These are phyloP conservation scores for Formica exsecta DNA, from an alignment of 1,140 invertebrate genomes.

Conservation along the genomic window DNA sequence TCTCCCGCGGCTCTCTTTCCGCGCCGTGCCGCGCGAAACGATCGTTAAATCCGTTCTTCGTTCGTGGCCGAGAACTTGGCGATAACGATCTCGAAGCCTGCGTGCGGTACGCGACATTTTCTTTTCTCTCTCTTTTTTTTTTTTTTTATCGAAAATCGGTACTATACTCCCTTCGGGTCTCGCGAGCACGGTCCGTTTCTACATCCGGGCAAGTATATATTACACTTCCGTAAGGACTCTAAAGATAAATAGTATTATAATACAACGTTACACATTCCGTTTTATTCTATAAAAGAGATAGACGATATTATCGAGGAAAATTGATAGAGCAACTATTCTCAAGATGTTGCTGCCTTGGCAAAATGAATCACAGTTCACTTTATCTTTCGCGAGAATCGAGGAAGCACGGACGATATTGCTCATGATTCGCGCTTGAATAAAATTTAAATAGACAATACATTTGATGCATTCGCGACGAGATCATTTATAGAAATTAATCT, in stretches of 20 bases:
- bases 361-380: background rate
- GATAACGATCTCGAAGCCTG: constrained; percentile 36
- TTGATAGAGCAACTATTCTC: background rate
- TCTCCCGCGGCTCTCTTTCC: constrained; percentile 73
- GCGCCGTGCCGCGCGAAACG: constrained; percentile 67
- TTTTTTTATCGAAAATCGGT: constrained; percentile 12
- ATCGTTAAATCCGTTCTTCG: constrained; percentile 76
- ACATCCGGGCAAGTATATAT: too few relatives aligned
- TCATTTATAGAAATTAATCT: background rate
- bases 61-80: constrained; percentile 76
- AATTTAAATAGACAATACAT: background rate
- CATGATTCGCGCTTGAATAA: background rate
- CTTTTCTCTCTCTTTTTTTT: background rate
- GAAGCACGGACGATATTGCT: background rate
- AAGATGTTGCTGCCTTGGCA: background rate
- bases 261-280: background rate
- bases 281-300: background rate
- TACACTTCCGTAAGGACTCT: too few relatives aligned
- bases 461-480: background rate
- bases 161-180: background rate
- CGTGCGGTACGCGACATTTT: background rate
- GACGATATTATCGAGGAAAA: background rate
- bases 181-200: background rate
- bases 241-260: background rate
- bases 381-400: background rate